phyloP scores from a whole-genome alignment of 2,888 invertebrate genomes.

The Drosophila recens region DNA sequence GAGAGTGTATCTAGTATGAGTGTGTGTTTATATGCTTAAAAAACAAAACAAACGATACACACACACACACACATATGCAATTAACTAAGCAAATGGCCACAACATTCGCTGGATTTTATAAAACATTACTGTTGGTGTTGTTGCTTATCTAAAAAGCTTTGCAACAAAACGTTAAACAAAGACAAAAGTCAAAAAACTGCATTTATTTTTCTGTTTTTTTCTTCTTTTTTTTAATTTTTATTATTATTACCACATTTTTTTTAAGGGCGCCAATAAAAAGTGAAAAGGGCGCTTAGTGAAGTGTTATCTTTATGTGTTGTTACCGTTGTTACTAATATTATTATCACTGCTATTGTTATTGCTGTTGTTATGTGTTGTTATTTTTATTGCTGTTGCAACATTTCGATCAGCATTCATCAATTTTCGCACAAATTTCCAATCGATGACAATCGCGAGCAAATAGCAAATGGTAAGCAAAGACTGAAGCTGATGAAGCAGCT shows the following conservation, averaged over 20 bases:
- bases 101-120: constrained; percentile 14
- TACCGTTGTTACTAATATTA: constrained; percentile 1
- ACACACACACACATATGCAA: background rate
- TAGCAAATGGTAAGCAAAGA: constrained; percentile 12
- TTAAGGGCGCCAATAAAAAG: constrained; percentile 48
- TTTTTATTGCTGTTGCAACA: constrained; percentile 8
- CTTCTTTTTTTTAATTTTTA: constrained; percentile 15
- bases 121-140: background rate
- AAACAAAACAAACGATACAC: background rate
- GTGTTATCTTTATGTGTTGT: constrained; percentile 34
- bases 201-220: constrained; percentile 1
- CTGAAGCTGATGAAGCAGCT: background rate
- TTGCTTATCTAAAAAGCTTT: background rate
- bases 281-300: constrained; percentile 47
- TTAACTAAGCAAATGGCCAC: constrained; percentile 4
- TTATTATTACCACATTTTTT: constrained; percentile 11
- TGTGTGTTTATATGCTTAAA: background rate
- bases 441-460: constrained; percentile 10
- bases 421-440: constrained; percentile 33
- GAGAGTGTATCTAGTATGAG: constrained; percentile 9
- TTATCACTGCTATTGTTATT: background rate
- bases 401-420: constrained; percentile 24
- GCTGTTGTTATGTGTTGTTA: constrained; percentile 1
- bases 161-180: constrained; percentile 16
- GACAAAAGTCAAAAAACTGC: constrained; percentile 12